Base-by-base conservation (phyloP, 2,888 invertebrate genomes). In the Physocephala rufipes region DNA sequence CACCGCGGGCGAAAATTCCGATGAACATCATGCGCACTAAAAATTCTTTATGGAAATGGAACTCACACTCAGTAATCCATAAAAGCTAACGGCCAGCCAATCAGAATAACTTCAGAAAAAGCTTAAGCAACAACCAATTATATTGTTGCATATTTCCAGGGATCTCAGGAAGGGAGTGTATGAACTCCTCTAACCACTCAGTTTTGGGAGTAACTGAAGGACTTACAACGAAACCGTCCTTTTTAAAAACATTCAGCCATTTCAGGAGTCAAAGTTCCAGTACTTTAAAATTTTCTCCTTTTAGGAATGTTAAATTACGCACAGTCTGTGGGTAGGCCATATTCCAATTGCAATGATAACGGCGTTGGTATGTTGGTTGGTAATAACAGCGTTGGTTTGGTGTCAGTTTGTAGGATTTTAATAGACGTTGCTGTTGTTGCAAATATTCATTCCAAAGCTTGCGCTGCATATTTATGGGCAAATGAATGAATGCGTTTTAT, bases 1-100 rank as follows among this genome's bases (percentile, higher is more conserved):
- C 61, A 51, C 62, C 53, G 63, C 65, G 67, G 64, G 21, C 61
- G 47, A 61, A 68, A 49, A 75, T 78, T 21, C 19, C 53, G 24
- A 26, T 26, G 15, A 73, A 72, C 68, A 75, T 71, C 79, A 78
- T 80, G 82, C 81, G 79, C 79, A 76, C 1, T 71, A 73, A 74
- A 79, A 79, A 81, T 79, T 81, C 82, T 9, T 36, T 36, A 7
- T 7, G 9, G 36, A 36, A 9, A 36, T 36, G 36, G 36, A 36
- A 36, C 36, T 9, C 36, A 36, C 36, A 36, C 36, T 36, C 36
- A 4, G 36, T 9, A 7, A n/a, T 9, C 36, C 83, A 83, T 77
- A 78, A 70, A 9, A 7, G 47, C 45, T 1, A 7, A 36, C 36
- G 4, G 36, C 5, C 68, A 71, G 71, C 85, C 84, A 85, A 84